A percentile compares a stretch with the other conserved stretches of the same genome.
Conservation (phyloP, 1,140 invertebrate species). For the Rhyacophila brunnea region DNA sequence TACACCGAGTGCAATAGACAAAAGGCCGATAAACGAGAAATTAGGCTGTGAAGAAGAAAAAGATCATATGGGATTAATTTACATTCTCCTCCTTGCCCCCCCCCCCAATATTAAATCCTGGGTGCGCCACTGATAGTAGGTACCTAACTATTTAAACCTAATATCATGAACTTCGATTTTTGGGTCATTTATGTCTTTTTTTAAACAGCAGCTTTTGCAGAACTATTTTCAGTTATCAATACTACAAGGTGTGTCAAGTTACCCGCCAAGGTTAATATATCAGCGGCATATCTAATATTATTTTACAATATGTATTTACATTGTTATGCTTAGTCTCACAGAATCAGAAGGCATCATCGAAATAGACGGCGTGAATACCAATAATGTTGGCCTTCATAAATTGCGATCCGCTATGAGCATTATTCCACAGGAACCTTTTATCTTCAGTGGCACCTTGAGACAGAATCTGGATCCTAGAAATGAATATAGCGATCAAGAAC, state of each 20-base stretch:
- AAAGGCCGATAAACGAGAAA: no score
- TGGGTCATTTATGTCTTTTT: not conserved
- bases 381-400: constrained; percentile 59
- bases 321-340: constrained; percentile 49
- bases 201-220: not conserved
- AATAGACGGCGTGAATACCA: constrained; percentile 55
- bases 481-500: constrained; percentile 56
- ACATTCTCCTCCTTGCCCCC: no score
- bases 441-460: constrained; percentile 69
- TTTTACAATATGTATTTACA: not conserved
- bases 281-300: not conserved
- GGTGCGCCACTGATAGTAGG: no score
- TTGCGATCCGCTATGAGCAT: constrained; percentile 67
- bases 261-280: not conserved
- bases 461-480: constrained; percentile 71
- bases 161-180: not conserved
- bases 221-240: not conserved
- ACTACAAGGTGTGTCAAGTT: not conserved
- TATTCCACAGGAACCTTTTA: constrained; percentile 72
- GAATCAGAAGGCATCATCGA: constrained; percentile 54
- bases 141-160: no score
- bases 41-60: no score
- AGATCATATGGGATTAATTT: no score
- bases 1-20: no score
- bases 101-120: no score